Conservation (phyloP, 2,888 invertebrate species). For the Eucriotettix oculatus region DNA sequence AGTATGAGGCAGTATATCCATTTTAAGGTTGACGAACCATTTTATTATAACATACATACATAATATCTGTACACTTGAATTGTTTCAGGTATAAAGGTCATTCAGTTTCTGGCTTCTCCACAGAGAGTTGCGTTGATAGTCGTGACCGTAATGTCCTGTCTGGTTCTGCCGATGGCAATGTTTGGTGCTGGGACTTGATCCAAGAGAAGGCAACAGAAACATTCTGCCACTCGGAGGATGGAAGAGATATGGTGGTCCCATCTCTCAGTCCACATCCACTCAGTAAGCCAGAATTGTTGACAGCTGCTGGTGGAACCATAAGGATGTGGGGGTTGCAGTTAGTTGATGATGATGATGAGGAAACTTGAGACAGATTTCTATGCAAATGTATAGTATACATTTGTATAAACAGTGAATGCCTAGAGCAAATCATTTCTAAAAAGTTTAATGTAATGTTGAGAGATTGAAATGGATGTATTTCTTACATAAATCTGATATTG, state of each 20-base stretch:
- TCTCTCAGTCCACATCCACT: not conserved
- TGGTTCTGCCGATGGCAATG: constrained; percentile 73
- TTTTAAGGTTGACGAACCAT: too few species aligned
- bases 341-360: not conserved
- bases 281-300: not conserved
- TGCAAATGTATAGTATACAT: too few species aligned
- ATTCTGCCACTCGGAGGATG: not conserved
- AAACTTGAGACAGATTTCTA: too few species aligned
- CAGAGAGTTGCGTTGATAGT: constrained; percentile 72
- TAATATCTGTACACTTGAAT: not conserved
- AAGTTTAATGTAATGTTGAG: too few species aligned
- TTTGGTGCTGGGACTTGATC: constrained; percentile 86
- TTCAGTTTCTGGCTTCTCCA: constrained; percentile 58
- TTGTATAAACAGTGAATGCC: too few species aligned
- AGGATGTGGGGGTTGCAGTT: not conserved
- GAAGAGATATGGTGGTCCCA: not conserved
- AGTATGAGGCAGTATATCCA: too few species aligned
- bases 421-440: too few species aligned
- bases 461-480: too few species aligned
- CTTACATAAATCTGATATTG: too few species aligned
- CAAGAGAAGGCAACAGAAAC: not conserved
- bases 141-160: constrained; percentile 76
- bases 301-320: not conserved
- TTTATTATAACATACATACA: too few species aligned
- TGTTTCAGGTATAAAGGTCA: constrained; percentile 62